phyloP scores from a whole-genome alignment of 2,888 invertebrate genomes.

The Philhelius pedissequus region DNA sequence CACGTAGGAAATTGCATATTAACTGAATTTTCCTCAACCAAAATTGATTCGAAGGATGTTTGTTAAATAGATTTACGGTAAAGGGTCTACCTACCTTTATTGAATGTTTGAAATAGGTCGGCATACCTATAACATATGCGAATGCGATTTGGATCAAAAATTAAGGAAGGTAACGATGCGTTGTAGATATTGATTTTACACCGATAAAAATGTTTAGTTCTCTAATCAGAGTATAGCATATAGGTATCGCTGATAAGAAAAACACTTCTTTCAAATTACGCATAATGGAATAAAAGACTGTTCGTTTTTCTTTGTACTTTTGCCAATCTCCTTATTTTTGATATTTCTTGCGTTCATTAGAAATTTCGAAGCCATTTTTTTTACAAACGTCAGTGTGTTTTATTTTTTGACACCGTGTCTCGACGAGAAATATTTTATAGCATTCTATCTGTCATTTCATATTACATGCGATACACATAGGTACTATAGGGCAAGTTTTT shows the following conservation, averaged over 20 bases:
- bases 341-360: too few species aligned
- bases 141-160: background rate
- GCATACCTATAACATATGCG: background rate
- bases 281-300: too few species aligned
- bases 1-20: conserved; percentile 44
- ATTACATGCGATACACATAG: too few species aligned
- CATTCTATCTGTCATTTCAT: too few species aligned
- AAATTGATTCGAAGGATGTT: conserved; percentile 48
- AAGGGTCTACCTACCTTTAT: background rate
- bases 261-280: background rate
- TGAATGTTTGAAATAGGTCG: background rate
- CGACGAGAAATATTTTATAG: too few species aligned
- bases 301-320: too few species aligned
- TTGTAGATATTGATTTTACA: background rate
- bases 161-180: background rate
- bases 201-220: background rate
- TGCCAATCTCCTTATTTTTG: too few species aligned
- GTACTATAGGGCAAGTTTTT: too few species aligned
- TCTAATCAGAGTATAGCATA: background rate
- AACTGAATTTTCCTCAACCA: conserved; percentile 32
- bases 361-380: too few species aligned
- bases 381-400: too few species aligned
- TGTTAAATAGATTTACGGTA: conserved; percentile 42
- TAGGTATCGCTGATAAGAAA: background rate
- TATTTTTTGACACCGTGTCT: too few species aligned